Base-by-base conservation (phyloP, 2,888 invertebrate species). In the Apeira syringaria region DNA sequence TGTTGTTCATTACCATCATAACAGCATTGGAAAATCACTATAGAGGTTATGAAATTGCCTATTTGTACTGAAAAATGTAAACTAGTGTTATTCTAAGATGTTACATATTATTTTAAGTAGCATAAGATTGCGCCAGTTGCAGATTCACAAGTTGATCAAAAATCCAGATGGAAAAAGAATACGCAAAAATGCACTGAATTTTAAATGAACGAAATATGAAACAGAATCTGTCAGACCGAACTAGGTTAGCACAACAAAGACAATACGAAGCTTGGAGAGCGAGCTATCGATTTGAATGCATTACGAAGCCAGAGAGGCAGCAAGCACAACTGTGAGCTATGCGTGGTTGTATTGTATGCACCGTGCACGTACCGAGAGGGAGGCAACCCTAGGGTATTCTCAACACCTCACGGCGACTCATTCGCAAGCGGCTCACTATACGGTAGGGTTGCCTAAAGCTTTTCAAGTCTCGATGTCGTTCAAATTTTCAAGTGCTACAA, bases 211-310 rank as follows among this genome's bases (percentile, higher is more conserved):
- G 34, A 34, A 35, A 39, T 40, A 44, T 33, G 33, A 40, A 36
- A 41, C 30, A 31, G 37, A 35, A 41, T 20, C 33, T 32, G 48
- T 48, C 62, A 64, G 62, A 59, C 60, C 61, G 70, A 86, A 80
- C 75, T 86, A 82, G 85, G 85, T 83, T 85, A 86, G 74, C 67
- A 74, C 77, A 77, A 86, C 84, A 82, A 82, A 83, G 83, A 83
- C 80, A 80, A 76, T 80, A 75, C 71, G 74, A 77, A 79, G 72
- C 67, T 68, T 74, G 67, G 71, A 71, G 70, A 69, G 74, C 60
- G 60, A 59, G 64, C 70, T 82, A 88, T 87, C 80, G 87, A 88
- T 88, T 87, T 80, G 74, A 68, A 74, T 87, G 87, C 84, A 87
- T 79, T 82, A 79, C 69, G 74, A 63, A 68, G 61, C 69, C 66